Base-by-base conservation (phyloP, 2,888 invertebrate species). In the Heliconius aoede region DNA sequence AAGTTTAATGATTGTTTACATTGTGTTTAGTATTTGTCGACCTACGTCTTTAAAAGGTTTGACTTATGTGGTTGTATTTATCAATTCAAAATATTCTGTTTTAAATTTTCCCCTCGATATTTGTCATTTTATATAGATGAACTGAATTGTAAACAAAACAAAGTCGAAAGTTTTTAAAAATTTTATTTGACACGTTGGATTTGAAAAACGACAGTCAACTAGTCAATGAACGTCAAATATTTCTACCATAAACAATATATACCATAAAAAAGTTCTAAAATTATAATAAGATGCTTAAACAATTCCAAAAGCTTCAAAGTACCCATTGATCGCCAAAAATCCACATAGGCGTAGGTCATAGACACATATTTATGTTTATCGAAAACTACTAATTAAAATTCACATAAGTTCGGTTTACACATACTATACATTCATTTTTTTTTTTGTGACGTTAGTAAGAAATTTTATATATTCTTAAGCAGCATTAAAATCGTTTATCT, bases 111-210 rank as follows among this genome's bases (percentile, higher is more conserved):
- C 18, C 40, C 26, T 24, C 4, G 3, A 30, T 11, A 30, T 68
- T 51, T 30, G 51, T 40, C 8, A 24, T 40, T 26, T 13, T 11
- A 9, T 18, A 55, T 32, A 11, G 9, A 61, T 60, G 5, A 28
- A 26, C 8, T 21, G 26, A 36, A 36, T 11, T 26, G 36, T 26
- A 26, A 68, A 68, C 67, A 68, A 74, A 65, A 74, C 55, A 55
- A 67, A 30, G 11, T 15, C 26, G 26, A 51, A 55, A 65, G 60
- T 58, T 58, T 30, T 72, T 72, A 46, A 71, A 78, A 73, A 76
- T 40, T 80, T 80, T 80, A 80, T 80, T 80, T 78, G 80, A 78
- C 80, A 80, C 78, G 67, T 80, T 74, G 68, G 67, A 65, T 74
- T 69, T 73, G 65, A 74, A 64, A 76, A 74, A 76, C 62, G 72